Percentiles rank a stretch among this genome's conserved stretches.
phyloP scores from a whole-genome alignment of 1,140 invertebrate species.

The Cydia strobilella region DNA sequence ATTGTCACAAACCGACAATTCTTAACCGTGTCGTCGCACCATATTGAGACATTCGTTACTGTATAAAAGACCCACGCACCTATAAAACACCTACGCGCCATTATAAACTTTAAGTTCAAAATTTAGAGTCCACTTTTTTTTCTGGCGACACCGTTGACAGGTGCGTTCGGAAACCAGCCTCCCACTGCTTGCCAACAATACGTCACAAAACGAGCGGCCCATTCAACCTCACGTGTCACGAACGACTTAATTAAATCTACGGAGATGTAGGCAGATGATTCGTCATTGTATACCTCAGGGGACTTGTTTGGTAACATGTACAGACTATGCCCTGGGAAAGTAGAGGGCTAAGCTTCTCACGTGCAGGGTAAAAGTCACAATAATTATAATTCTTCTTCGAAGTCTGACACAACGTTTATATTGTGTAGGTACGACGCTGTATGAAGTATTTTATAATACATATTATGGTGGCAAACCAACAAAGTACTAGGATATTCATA shows the following conservation, averaged over 20 bases:
- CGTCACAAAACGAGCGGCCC: conserved; percentile 49
- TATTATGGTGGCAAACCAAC: too few species aligned
- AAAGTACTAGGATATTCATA: too few species aligned
- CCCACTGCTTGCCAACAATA: conserved; percentile 73
- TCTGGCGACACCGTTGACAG: conserved; percentile 57
- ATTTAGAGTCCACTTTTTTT: conserved; percentile 42
- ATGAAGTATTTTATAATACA: too few species aligned
- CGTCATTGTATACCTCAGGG: conserved; percentile 31
- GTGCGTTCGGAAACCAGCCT: conserved; percentile 69
- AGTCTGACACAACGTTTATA: neutral
- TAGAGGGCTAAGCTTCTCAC: conserved; percentile 27
- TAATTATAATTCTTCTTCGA: neutral
- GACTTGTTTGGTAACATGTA: conserved; percentile 31
- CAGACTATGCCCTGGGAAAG: conserved; percentile 17
- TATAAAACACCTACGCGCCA: conserved; percentile 32
- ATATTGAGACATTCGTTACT: conserved; percentile 58
- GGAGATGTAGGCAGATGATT: conserved; percentile 68
- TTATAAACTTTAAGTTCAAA: conserved; percentile 44
- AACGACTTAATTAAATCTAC: conserved; percentile 75
- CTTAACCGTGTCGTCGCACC: conserved; percentile 64
- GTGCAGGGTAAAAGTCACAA: conserved; percentile 14
- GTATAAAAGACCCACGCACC: conserved; percentile 31
- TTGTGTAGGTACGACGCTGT: neutral
- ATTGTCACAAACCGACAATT: conserved; percentile 68
- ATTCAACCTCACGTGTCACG: conserved; percentile 69